Percentiles rank a stretch among this genome's conserved stretches.
phyloP scores from a whole-genome alignment of 2,888 invertebrate species.

The Augochlorella aurata region DNA sequence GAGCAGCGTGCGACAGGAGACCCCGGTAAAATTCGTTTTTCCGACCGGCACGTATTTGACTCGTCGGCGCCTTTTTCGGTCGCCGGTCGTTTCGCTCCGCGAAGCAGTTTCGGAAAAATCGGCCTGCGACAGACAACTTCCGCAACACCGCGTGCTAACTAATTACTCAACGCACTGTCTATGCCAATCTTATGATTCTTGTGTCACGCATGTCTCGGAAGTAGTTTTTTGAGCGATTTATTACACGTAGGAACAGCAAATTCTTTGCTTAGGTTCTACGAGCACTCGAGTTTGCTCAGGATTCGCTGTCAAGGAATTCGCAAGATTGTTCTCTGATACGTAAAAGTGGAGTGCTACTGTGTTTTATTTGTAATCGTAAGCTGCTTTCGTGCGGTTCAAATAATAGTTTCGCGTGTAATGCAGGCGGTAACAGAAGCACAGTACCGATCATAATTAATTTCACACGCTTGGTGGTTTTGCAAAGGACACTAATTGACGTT shows the following conservation, averaged over 20 bases:
- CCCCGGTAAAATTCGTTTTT: slow-evolving; percentile 11
- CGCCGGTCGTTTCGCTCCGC: slow-evolving; percentile 1
- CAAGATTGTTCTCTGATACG: too few relatives aligned
- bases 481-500: neutral
- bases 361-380: too few relatives aligned
- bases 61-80: neutral
- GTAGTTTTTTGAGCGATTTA: neutral
- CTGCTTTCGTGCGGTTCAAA: too few relatives aligned
- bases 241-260: too few relatives aligned
- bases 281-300: too few relatives aligned
- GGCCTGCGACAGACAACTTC: slow-evolving; percentile 39
- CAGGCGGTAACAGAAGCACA: neutral
- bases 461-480: neutral
- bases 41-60: neutral
- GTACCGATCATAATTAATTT: neutral
- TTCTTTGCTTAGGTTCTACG: too few relatives aligned
- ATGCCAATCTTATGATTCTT: neutral
- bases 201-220: neutral
- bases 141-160: slow-evolving; percentile 20
- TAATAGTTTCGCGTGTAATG: neutral
- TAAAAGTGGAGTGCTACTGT: too few relatives aligned
- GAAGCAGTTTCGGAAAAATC: slow-evolving; percentile 42
- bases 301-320: too few relatives aligned
- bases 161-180: neutral
- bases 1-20: neutral